phyloP scores from a whole-genome alignment of 2,888 invertebrate species.

The Reticulitermes lucifugus region DNA sequence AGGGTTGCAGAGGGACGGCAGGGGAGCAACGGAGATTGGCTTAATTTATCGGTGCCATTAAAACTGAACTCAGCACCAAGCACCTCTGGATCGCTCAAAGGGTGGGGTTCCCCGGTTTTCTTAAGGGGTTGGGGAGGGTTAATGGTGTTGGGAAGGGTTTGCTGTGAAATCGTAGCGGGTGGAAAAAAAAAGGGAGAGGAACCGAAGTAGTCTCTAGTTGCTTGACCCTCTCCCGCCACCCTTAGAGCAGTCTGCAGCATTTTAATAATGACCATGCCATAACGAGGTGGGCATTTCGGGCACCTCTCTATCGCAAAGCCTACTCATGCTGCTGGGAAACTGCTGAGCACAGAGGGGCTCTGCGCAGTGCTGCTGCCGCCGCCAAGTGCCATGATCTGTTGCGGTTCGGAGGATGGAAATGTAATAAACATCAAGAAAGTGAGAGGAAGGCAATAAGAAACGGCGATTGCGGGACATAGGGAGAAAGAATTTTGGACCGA shows the following conservation, averaged over 20 bases:
- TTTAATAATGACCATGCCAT: constrained; percentile 49
- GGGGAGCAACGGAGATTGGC: constrained; percentile 53
- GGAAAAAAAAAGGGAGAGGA: neutral
- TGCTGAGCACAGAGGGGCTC: constrained; percentile 41
- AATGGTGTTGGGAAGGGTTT: constrained; percentile 44
- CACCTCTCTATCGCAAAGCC: neutral
- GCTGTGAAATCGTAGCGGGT: neutral
- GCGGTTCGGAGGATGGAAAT: neutral
- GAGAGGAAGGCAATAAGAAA: neutral
- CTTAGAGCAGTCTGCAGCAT: constrained; percentile 23
- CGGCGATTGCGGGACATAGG: neutral
- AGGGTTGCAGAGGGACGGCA: constrained; percentile 27
- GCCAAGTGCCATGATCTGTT: neutral
- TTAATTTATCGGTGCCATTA: constrained; percentile 55
- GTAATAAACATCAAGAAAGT: neutral
- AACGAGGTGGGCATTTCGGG: constrained; percentile 39
- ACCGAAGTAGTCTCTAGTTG: neutral
- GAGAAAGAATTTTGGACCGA: neutral
- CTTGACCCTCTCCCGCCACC: constrained; percentile 31
- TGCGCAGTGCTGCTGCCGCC: neutral
- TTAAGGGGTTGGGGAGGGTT: constrained; percentile 35
- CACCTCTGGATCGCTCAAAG: constrained; percentile 36
- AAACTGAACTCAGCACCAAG: constrained; percentile 52
- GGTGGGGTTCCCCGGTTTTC: constrained; percentile 40
- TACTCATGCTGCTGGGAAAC: constrained; percentile 27